Base-by-base conservation (phyloP, 2,888 invertebrate genomes). In the Charanyca ferruginea region DNA sequence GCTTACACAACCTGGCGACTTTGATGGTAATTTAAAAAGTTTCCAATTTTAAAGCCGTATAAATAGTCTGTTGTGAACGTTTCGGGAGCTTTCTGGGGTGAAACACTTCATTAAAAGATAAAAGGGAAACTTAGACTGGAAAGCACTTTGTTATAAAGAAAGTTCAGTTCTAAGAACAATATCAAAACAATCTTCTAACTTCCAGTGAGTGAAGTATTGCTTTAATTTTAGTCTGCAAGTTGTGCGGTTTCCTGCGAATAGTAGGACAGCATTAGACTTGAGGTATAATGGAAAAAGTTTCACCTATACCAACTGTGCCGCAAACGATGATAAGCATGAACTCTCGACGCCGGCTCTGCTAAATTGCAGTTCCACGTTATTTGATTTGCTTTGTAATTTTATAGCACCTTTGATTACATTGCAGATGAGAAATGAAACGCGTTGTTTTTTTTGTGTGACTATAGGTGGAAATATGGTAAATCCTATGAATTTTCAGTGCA, bases 81-180 rank as follows among this genome's bases (percentile, higher is more conserved):
- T 68, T 67, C 55, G 63, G 78, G 66, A 73, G 68, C 62, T 65
- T 78, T 79, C 77, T 80, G 77, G 71, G 76, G 79, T 67, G 51
- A 76, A 85, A 82, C 75, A 85, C 83, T 88, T 88, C 77, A 86
- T 89, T 87, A 87, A 80, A 85, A 84, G 82, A 85, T 86, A 77
- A 89, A 88, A 85, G 84, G 77, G 54, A 83, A 87, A 85, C 78
- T 83, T 83, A 73, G 76, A 58, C 66, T 67, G 51, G 51, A 57
- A 73, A 75, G 68, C 79, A 78, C 76, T 77, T 76, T 81, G 66
- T 72, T 77, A 75, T 83, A 79, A 81, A 78, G 72, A 79, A 82
- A 79, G 74, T 82, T 80, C 49, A 28, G 63, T 55, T 70, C 66
- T 69, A 66, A 76, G 72, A 73, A 74, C 71, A 80, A 81, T 79